Evolutionary conservation across 2,888 invertebrate genomes (phyloP).

Genomic region (Neoascia interrupta): DNA sequence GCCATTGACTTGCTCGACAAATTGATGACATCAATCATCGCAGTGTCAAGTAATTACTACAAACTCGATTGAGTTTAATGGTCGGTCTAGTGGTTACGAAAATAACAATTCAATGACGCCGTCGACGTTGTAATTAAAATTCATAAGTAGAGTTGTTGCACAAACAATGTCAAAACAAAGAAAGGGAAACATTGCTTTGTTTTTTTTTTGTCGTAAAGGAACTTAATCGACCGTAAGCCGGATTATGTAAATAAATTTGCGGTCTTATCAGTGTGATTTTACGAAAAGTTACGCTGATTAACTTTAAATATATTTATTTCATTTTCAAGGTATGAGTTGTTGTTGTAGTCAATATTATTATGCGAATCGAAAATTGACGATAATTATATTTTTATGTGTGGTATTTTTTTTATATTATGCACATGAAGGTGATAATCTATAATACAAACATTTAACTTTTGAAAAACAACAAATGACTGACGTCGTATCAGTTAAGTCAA

Average conservation of each 20-base stretch:
- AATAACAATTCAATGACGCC: slow-evolving; percentile 17
- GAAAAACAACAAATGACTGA: slow-evolving; percentile 14
- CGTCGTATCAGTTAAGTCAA: background rate
- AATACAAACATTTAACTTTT: slow-evolving; percentile 12
- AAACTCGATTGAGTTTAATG: slow-evolving; percentile 29
- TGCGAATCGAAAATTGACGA: slow-evolving; percentile 21
- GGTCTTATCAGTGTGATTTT: slow-evolving; percentile 41
- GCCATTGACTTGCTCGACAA: background rate
- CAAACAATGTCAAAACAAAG: slow-evolving; percentile 2
- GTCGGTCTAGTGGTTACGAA: slow-evolving; percentile 33
- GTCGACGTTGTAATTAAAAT: slow-evolving; percentile 24
- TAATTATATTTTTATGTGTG: too few relatives aligned
- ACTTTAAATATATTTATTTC: background rate
- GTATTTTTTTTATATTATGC: slow-evolving; percentile 13
- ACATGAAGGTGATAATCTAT: slow-evolving; percentile 18
- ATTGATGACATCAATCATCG: slow-evolving; percentile 13
- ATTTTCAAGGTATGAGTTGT: slow-evolving; percentile 13
- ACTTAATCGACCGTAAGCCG: slow-evolving; percentile 9
- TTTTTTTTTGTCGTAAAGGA: too few relatives aligned
- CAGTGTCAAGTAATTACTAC: too few relatives aligned
- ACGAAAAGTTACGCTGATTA: background rate
- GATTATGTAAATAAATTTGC: slow-evolving; percentile 35
- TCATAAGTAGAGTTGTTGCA: background rate
- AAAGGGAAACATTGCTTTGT: slow-evolving; percentile 6
- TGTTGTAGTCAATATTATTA: slow-evolving; percentile 9